Conservation (phyloP, 2,113 vertebrate genomes). For the Limnothrissa miodon region DNA sequence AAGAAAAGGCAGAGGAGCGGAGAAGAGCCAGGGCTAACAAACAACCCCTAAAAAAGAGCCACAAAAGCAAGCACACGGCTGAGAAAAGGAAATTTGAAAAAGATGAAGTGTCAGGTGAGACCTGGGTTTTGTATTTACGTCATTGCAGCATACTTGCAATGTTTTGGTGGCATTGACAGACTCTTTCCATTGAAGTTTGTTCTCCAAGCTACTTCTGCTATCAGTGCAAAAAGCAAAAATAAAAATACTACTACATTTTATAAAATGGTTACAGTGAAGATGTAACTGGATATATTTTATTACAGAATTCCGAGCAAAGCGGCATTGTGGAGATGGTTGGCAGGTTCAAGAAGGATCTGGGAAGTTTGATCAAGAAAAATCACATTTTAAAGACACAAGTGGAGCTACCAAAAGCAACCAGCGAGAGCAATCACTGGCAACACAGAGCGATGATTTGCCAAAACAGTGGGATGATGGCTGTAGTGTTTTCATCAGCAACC, state of each 20-base stretch:
- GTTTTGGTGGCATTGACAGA: too few relatives aligned
- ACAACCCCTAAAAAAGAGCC: conserved; percentile 77
- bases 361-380: conserved; percentile 20
- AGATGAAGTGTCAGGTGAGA: conserved; percentile 79
- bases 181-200: too few relatives aligned
- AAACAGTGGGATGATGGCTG: conserved; percentile 80
- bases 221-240: too few relatives aligned
- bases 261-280: background rate
- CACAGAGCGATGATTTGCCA: conserved; percentile 62
- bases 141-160: too few relatives aligned
- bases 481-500: conserved; percentile 94
- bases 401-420: conserved; percentile 64
- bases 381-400: background rate
- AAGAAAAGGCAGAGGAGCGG: conserved; percentile 78
- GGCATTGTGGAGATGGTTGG: conserved; percentile 66
- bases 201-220: too few relatives aligned
- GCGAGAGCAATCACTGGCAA: conserved; percentile 35
- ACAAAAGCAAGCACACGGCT: conserved; percentile 64
- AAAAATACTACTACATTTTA: too few relatives aligned
- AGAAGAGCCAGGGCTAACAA: conserved; percentile 81
- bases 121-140: background rate
- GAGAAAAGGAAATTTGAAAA: conserved; percentile 79
- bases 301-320: conserved; percentile 78
- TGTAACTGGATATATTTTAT: background rate
- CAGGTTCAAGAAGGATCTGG: conserved; percentile 51